These are phyloP conservation scores for Grus americana DNA, from an alignment of 2,113 vertebrate genomes.

Conservation along the genomic window DNA sequence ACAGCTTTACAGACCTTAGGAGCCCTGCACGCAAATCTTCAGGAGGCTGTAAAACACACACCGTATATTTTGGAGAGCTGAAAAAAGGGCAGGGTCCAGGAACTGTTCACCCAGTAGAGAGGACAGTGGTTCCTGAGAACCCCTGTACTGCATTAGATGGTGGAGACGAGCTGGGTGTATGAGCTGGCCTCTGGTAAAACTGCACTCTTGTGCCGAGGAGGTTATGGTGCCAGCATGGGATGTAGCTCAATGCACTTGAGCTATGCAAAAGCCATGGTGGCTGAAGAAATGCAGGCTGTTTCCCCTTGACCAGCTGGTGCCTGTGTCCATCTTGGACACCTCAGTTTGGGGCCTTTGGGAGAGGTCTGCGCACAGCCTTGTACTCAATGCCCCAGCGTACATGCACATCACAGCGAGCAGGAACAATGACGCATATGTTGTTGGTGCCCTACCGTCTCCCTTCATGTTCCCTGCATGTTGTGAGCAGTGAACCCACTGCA, in stretches of 20 bases:
- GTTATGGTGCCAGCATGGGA: not conserved
- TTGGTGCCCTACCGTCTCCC: not conserved
- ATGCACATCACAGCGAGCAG: not conserved
- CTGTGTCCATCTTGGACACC: not conserved
- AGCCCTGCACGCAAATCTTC: not conserved
- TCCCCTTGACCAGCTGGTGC: not conserved
- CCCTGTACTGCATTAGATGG: accelerated
- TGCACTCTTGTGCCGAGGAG: not conserved
- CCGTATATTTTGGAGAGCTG: not conserved
- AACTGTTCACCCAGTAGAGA: not conserved
- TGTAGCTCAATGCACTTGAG: not conserved
- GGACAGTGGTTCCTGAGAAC: not conserved
- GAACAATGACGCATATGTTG: accelerated
- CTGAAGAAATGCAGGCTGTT: not conserved
- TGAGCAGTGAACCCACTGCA: not conserved
- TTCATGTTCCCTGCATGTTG: accelerated
- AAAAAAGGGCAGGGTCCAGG: not conserved
- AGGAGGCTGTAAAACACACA: not conserved
- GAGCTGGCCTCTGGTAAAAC: not conserved
- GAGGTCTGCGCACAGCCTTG: not conserved
- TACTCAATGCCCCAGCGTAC: accelerated
- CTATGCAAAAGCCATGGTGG: not conserved
- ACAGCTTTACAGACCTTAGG: not conserved
- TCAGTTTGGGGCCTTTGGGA: not conserved
- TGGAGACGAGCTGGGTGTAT: not conserved